Base-by-base conservation (phyloP, 2,113 vertebrate species). In the Malurus alboscapulatus region DNA sequence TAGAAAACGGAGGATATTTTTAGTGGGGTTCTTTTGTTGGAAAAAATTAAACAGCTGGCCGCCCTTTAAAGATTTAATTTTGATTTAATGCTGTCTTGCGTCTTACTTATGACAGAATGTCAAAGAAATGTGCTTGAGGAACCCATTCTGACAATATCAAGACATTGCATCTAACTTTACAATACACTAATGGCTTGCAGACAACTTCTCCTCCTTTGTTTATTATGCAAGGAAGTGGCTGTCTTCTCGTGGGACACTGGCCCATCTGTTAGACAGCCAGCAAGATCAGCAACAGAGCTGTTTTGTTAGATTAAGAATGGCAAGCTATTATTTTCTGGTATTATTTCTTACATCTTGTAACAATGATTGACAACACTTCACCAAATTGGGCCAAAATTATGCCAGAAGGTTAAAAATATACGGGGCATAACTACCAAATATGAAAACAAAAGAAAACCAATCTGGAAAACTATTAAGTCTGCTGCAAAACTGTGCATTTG, bases 161-260 rank as follows among this genome's bases (percentile, higher is more conserved):
- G 93, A 88, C 68, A 32, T 61, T 74, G 72, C 59, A 94, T 94
- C 95, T 88, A 91, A 83, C 91, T 94, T 95, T 94, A 95, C 90
- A 95, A 88, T 91, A 91, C 61, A 63, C 78, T 96, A 96, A 95
- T 96, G 72, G 59, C 74, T 96, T 94, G 82, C 95, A 96, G 95
- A 96, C 90, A 95, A 91, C 83, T 93, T 96, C 84, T 94, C 34
- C 53, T 68, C 89, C 92, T 94, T 93, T 96, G 87, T 96, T 96
- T 95, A 92, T 94, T 92, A 93, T 90, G 82, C n/a, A 53, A 95
- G 95, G 94, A 96, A 96, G 87, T 91, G 87, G 71, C 75, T 94
- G 94, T 77, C 91, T 95, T 94, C 95, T 94, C 94, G 72, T 94
- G 94, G 91, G 93, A 96, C 85, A 74, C 82, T 71, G 68, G 75